phyloP scores from a whole-genome alignment of 2,888 invertebrate genomes.

The Melieria omissa region DNA sequence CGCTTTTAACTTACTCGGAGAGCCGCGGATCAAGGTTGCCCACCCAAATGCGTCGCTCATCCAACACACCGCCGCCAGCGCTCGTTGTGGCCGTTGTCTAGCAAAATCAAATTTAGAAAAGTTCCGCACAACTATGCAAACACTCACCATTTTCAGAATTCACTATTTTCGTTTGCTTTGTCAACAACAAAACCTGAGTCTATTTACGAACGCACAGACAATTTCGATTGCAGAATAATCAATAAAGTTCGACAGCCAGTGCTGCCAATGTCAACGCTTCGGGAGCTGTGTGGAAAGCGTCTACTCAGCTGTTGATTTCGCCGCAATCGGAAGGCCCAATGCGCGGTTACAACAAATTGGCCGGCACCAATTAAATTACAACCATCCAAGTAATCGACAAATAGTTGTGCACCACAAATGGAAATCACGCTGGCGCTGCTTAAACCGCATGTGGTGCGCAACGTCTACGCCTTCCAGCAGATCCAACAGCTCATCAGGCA shows the following conservation, averaged over 20 bases:
- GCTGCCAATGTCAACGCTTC: background rate
- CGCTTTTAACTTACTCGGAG: conserved; percentile 84
- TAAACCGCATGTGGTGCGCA: conserved; percentile 86
- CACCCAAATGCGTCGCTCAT: conserved; percentile 78
- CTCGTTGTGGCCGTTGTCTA: background rate
- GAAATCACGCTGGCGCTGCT: conserved; percentile 87
- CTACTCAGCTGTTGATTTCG: background rate
- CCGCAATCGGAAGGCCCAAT: background rate
- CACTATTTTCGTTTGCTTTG: conserved; percentile 6
- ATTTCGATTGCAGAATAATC: background rate
- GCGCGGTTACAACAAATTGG: background rate
- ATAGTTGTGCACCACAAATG: conserved; percentile 58
- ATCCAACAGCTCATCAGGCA: conserved; percentile 76
- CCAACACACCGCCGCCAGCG: conserved; percentile 43
- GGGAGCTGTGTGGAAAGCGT: background rate
- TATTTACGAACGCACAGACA: background rate
- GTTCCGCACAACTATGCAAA: background rate
- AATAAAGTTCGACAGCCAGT: background rate
- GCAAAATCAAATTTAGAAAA: background rate
- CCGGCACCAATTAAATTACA: background rate
- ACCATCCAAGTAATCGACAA: too few species aligned
- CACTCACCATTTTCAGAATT: background rate
- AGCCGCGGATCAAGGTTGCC: conserved; percentile 90
- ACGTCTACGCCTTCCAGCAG: conserved; percentile 77
- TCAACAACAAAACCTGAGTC: conserved; percentile 3